Percentiles rank a stretch among this genome's conserved stretches.
phyloP scores from a whole-genome alignment of 2,888 invertebrate species.

The Cartodere bifasciata region DNA sequence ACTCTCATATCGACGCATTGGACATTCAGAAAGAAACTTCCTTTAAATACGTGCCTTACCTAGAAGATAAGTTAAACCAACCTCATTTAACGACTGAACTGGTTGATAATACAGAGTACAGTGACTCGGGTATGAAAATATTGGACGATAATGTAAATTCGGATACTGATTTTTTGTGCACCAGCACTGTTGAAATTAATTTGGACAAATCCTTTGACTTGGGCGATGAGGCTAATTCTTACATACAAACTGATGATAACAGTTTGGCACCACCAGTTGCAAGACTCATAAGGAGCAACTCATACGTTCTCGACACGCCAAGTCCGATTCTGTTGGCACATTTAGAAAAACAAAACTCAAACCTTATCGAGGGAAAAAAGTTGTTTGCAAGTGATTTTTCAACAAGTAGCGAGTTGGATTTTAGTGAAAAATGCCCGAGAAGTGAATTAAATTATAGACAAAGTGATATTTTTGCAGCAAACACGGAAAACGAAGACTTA shows the following conservation, averaged over 20 bases:
- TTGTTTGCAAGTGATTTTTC: not conserved
- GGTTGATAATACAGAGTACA: constrained; percentile 25
- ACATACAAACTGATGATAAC: not conserved
- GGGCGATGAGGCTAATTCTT: not conserved
- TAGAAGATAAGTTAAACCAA: constrained; percentile 6
- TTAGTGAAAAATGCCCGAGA: not conserved
- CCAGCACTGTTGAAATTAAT: not conserved
- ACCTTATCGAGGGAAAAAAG: not conserved
- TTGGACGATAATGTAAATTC: constrained; percentile 10
- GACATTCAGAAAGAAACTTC: constrained; percentile 11
- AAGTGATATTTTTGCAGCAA: not conserved
- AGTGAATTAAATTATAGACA: not conserved
- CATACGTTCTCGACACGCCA: constrained; percentile 65
- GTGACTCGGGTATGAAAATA: constrained; percentile 19
- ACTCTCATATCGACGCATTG: constrained; percentile 16
- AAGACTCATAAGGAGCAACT: constrained; percentile 55
- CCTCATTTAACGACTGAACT: constrained; percentile 24
- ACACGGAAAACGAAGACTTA: not conserved
- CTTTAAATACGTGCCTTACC: constrained; percentile 14
- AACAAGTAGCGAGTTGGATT: not conserved
- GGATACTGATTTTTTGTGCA: constrained; percentile 1
- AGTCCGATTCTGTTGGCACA: constrained; percentile 61
- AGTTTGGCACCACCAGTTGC: constrained; percentile 26
- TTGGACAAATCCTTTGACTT: not conserved
- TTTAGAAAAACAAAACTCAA: constrained; percentile 34